A percentile compares a stretch with the other conserved stretches of the same genome.
These are phyloP conservation scores for Tetanocera ferruginea DNA, from an alignment of 2,888 invertebrate genomes.

Conservation along the genomic window DNA sequence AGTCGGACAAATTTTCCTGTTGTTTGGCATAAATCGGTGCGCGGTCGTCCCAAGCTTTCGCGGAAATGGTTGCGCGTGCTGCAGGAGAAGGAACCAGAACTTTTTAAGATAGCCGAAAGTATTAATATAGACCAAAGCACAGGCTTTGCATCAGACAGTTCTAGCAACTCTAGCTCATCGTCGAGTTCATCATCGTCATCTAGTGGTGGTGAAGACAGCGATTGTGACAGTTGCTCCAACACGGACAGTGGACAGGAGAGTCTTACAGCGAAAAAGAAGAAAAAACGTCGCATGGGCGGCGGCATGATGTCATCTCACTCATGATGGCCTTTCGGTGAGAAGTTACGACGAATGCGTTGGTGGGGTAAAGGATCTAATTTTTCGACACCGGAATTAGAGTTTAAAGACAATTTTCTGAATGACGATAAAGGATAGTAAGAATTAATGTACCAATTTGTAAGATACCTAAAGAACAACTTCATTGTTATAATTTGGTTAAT, in stretches of 20 bases:
- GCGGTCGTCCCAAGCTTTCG: constrained; percentile 95
- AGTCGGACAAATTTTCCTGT: constrained; percentile 96
- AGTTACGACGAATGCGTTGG: constrained; percentile 42
- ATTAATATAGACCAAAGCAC: constrained; percentile 89
- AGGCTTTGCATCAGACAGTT: constrained; percentile 95
- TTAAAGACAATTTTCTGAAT: neutral
- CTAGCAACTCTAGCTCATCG: constrained; percentile 83
- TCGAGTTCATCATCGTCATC: constrained; percentile 75
- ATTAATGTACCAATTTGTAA: neutral
- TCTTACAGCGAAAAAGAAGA: constrained; percentile 87
- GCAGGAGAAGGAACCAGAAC: constrained; percentile 80
- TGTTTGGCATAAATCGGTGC: constrained; percentile 97
- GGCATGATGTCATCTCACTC: constrained; percentile 52
- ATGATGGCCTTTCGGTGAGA: constrained; percentile 57
- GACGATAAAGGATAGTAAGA: constrained; percentile 24
- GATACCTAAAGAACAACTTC: too few species aligned
- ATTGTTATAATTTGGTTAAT: too few species aligned
- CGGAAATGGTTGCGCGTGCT: constrained; percentile 88
- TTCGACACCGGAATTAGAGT: neutral
- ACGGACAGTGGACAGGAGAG: constrained; percentile 91
- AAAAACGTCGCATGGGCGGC: constrained; percentile 74
- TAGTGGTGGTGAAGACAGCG: constrained; percentile 72
- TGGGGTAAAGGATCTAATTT: constrained; percentile 30
- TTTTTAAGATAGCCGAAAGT: constrained; percentile 83
- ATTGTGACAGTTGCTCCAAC: constrained; percentile 72